phyloP scores from a whole-genome alignment of 2,888 invertebrate species.

The Allacma fusca region DNA sequence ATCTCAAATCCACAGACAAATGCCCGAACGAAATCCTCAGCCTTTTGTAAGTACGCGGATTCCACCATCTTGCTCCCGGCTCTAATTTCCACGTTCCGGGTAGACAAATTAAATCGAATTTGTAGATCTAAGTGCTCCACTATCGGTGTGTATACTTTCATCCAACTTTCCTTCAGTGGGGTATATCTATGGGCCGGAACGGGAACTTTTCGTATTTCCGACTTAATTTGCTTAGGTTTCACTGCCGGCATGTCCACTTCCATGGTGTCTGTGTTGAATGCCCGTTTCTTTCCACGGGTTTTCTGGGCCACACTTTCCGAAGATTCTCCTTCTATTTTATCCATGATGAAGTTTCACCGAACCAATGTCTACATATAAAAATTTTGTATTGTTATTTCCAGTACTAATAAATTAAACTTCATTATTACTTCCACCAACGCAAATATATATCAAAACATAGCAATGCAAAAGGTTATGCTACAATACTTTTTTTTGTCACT shows the following conservation, averaged over 20 bases:
- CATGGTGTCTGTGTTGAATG: constrained; percentile 66
- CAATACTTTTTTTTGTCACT: no score
- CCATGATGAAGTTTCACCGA: not conserved
- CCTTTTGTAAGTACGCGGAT: constrained; percentile 92
- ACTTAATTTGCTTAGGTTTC: constrained; percentile 44
- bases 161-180: constrained; percentile 95
- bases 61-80: constrained; percentile 77
- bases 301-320: not conserved
- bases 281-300: constrained; percentile 33
- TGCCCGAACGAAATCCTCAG: constrained; percentile 96
- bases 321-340: not conserved
- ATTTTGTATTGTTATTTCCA: no score
- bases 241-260: constrained; percentile 46
- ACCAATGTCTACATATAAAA: no score
- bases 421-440: no score
- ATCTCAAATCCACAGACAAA: constrained; percentile 96
- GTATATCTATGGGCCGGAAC: constrained; percentile 95
- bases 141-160: constrained; percentile 94
- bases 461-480: no score
- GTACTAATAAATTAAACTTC: no score
- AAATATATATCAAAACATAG: no score
- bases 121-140: constrained; percentile 95
- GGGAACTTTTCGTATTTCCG: constrained; percentile 68
- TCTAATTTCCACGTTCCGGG: constrained; percentile 88
- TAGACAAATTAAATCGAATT: constrained; percentile 91